Evolutionary conservation across 2,113 vertebrate genomes (phyloP).

Genomic region (Rhabdornis inornatus): DNA sequence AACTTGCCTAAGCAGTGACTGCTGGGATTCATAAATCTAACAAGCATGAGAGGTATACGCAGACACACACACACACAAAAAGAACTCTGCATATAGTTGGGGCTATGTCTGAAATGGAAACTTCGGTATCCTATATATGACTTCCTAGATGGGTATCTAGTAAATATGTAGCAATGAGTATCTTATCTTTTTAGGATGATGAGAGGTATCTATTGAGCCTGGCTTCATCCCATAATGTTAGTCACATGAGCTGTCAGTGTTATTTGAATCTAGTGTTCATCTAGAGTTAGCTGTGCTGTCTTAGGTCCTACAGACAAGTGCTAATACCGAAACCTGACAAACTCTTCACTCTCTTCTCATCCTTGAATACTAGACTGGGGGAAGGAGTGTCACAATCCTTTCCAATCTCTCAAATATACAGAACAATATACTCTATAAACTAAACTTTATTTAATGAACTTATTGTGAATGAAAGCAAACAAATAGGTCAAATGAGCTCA

Average conservation of each 20-base stretch:
- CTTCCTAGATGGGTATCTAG: background rate
- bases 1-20: background rate
- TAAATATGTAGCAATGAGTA: background rate
- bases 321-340: background rate
- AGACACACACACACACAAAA: background rate
- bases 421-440: background rate
- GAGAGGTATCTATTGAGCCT: background rate
- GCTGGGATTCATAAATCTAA: background rate
- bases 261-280: background rate
- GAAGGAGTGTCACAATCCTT: background rate
- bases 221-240: background rate
- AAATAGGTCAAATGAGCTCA: background rate
- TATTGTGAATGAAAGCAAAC: background rate
- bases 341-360: background rate
- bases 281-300: background rate
- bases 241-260: rapidly evolving
- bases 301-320: background rate
- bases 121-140: rapidly evolving
- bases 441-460: background rate
- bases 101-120: background rate
- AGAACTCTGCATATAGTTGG: background rate
- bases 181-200: background rate
- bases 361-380: background rate
- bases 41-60: background rate
- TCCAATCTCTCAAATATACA: background rate